A percentile compares a stretch with the other conserved stretches of the same genome.
phyloP scores from a whole-genome alignment of 2,888 invertebrate genomes.

The Terebella lapidaria region DNA sequence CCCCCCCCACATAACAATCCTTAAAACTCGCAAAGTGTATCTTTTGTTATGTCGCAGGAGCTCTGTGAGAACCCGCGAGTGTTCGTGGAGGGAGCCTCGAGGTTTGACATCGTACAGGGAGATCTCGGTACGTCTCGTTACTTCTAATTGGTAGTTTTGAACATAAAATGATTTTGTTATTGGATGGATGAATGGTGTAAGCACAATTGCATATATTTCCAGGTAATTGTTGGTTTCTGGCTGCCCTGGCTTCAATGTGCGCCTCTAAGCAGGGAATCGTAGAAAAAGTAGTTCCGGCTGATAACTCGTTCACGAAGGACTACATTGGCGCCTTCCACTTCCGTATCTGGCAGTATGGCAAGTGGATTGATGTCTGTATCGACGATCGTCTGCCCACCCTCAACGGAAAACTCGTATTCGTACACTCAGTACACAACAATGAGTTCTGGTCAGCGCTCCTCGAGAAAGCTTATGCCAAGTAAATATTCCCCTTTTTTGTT shows the following conservation, averaged over 20 bases:
- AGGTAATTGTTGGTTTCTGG: constrained; percentile 79
- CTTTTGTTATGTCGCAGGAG: constrained; percentile 60
- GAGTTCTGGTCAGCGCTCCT: constrained; percentile 64
- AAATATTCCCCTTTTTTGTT: too few relatives aligned
- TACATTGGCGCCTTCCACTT: constrained; percentile 24
- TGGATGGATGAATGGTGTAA: too few relatives aligned
- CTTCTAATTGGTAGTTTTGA: too few relatives aligned
- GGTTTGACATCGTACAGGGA: constrained; percentile 95
- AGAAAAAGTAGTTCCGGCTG: constrained; percentile 89
- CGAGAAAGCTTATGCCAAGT: constrained; percentile 66
- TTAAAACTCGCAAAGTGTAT: neutral
- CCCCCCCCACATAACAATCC: too few relatives aligned
- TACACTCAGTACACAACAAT: constrained; percentile 57
- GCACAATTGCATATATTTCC: too few relatives aligned
- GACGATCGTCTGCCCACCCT: constrained; percentile 57
- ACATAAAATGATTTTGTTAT: neutral
- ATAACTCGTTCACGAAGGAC: constrained; percentile 49
- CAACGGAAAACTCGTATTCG: constrained; percentile 57
- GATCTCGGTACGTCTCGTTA: constrained; percentile 61
- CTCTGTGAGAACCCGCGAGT: constrained; percentile 57
- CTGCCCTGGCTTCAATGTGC: constrained; percentile 85
- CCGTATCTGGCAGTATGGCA: constrained; percentile 23
- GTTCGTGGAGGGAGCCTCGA: constrained; percentile 87
- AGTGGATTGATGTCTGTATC: constrained; percentile 23
- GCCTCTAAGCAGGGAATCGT: constrained; percentile 70